Percentiles rank a stretch among this genome's conserved stretches.
These are phyloP conservation scores for Turnix velox DNA, from an alignment of 2,113 vertebrate genomes.

Conservation along the genomic window DNA sequence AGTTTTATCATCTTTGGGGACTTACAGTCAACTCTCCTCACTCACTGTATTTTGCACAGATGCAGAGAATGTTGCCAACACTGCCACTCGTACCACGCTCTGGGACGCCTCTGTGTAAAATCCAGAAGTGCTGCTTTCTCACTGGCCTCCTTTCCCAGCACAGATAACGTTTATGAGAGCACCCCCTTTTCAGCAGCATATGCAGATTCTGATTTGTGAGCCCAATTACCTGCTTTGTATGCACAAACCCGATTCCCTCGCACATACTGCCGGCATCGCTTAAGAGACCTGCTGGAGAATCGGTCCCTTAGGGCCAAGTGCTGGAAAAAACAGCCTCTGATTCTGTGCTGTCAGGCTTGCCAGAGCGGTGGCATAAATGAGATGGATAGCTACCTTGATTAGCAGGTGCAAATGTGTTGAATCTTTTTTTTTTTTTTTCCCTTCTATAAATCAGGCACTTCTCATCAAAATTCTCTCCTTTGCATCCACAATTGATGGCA, in stretches of 20 bases:
- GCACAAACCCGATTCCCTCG: slow-evolving; percentile 41
- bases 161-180: not conserved
- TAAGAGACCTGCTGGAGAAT: slow-evolving; percentile 63
- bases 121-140: not conserved
- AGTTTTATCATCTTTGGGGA: not conserved
- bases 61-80: fast-evolving
- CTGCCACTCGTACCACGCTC: fast-evolving
- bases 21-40: not conserved
- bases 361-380: slow-evolving; percentile 48
- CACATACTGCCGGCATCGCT: slow-evolving; percentile 42
- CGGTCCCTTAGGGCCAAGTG: slow-evolving; percentile 43
- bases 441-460: slow-evolving; percentile 1
- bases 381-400: slow-evolving; percentile 64
- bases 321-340: slow-evolving; percentile 52
- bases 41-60: not conserved
- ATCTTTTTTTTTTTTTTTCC: not conserved
- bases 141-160: not conserved
- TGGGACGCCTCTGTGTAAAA: not conserved
- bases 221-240: slow-evolving; percentile 60
- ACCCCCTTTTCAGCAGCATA: not conserved
- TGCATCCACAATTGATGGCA: not conserved
- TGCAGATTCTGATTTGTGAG: slow-evolving; percentile 54
- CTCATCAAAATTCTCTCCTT: not conserved
- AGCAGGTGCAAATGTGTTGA: slow-evolving; percentile 21
- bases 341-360: slow-evolving; percentile 48